phyloP scores from a whole-genome alignment of 2,797 vertebrate genomes.

The Pseudopleuronectes americanus region DNA sequence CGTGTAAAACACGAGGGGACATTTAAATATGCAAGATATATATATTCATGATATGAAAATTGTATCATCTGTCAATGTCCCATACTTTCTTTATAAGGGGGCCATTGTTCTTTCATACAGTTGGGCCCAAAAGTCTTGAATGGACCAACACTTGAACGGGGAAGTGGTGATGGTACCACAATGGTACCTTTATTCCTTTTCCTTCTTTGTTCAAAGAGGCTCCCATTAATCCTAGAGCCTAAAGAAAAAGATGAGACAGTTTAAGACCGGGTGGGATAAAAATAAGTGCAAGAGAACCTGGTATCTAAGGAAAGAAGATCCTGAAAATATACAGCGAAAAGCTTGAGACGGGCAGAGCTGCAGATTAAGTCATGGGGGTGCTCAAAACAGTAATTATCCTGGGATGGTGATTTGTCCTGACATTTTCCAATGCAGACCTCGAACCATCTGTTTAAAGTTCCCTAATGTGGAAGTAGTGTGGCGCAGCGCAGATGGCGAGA shows the following conservation, averaged over 20 bases:
- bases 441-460: slow-evolving; percentile 86
- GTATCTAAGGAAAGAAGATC: slow-evolving; percentile 14
- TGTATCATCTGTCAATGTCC: neutral
- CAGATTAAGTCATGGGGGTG: slow-evolving; percentile 51
- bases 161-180: neutral
- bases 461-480: slow-evolving; percentile 77
- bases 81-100: neutral
- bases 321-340: slow-evolving; percentile 28
- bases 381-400: slow-evolving; percentile 78
- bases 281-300: slow-evolving; percentile 6
- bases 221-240: slow-evolving; percentile 60
- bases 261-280: too few species aligned
- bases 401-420: slow-evolving; percentile 85
- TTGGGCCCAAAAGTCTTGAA: neutral
- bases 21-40: neutral
- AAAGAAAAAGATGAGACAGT: slow-evolving; percentile 17
- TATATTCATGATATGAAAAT: neutral
- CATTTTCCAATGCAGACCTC: slow-evolving; percentile 82
- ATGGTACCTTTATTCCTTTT: slow-evolving; percentile 46
- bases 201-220: slow-evolving; percentile 50
- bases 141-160: too few species aligned
- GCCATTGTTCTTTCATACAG: neutral
- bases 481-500: slow-evolving; percentile 79
- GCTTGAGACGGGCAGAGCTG: slow-evolving; percentile 53
- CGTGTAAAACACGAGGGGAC: neutral